Base-by-base conservation (phyloP, 2,888 invertebrate genomes). In the Calameuta pallipes region DNA sequence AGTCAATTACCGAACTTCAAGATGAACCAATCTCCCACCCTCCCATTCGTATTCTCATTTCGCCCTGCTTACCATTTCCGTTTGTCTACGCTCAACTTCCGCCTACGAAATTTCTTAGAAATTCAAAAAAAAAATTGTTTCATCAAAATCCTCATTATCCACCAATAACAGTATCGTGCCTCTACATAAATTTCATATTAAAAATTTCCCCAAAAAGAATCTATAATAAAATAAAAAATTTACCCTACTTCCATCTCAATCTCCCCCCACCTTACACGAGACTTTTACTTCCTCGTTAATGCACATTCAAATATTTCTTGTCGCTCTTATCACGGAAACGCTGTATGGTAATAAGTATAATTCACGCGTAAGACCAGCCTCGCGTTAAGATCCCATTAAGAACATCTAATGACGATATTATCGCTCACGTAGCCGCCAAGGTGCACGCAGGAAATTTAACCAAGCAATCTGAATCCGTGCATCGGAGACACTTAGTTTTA, bases 341-440 rank as follows among this genome's bases (percentile, higher is more conserved):
- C 23, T 68, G 69, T 11, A 68, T 15, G 75, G 82, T 78, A 83
- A 84, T 85, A 83, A 85, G 86, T 83, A 85, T 84, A 84, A 87
- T 85, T 86, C 82, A 84, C 82, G 76, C 78, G 81, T 80, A 80
- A 79, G 82, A 80, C 78, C 78, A 71, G 78, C 80, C 78, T 85
- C 82, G 82, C 86, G 86, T 87, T 87, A 85, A 86, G 86, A 87
- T 85, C 84, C 86, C 86, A 87, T 87, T 87, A 88, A 85, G 84
- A 82, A 85, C 41, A 23, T 83, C 84, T 77, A 78, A 81, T 79
- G 80, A 79, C 78, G 86, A 87, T 88, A 80, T 86, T 85, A 87
- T 88, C 86, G 76, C 12, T 71, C 80, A 82, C 85, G 83, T 83
- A 79, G 81, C 81, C 78, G 33, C 79, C 80, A 81, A 76, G 77